Evolutionary conservation across 2,797 vertebrate species (phyloP).

Genomic region (Labroides dimidiatus): DNA sequence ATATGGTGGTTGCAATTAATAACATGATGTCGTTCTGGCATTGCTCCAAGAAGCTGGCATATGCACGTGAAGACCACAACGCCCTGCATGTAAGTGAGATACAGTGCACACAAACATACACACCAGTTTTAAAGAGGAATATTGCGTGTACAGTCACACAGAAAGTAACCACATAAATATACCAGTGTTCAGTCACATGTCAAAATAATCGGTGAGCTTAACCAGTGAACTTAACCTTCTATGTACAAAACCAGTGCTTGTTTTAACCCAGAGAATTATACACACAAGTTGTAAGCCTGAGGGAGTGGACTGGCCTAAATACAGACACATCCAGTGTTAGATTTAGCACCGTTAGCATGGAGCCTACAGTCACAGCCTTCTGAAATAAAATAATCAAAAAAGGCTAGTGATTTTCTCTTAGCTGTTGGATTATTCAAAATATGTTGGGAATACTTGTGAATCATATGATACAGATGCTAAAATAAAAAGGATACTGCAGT

Average conservation of each 20-base stretch:
- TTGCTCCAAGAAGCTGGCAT: conserved; percentile 52
- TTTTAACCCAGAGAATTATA: conserved; percentile 72
- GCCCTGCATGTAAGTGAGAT: conserved; percentile 4
- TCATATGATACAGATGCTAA: conserved; percentile 9
- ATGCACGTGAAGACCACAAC: conserved; percentile 43
- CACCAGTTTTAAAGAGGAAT: conserved; percentile 1
- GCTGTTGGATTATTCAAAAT: conserved; percentile 6
- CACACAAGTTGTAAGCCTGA: conserved; percentile 74
- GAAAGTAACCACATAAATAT: background rate
- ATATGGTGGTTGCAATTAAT: conserved; percentile 74
- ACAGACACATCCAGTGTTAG: conserved; percentile 67
- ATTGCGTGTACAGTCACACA: background rate
- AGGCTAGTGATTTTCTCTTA: conserved; percentile 17
- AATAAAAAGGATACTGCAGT: background rate
- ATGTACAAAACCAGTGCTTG: conserved; percentile 64
- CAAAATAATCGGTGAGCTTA: conserved; percentile 45
- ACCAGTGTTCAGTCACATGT: conserved; percentile 28
- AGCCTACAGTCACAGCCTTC: conserved; percentile 39
- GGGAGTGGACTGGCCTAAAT: conserved; percentile 82
- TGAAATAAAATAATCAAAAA: conserved; percentile 59
- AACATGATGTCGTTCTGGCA: conserved; percentile 60
- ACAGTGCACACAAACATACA: conserved; percentile 1
- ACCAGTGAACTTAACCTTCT: conserved; percentile 62
- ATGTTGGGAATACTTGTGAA: conserved; percentile 11
- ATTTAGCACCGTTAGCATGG: conserved; percentile 50